Conservation (phyloP, 1,140 invertebrate species). For the Heliconius hewitsoni region DNA sequence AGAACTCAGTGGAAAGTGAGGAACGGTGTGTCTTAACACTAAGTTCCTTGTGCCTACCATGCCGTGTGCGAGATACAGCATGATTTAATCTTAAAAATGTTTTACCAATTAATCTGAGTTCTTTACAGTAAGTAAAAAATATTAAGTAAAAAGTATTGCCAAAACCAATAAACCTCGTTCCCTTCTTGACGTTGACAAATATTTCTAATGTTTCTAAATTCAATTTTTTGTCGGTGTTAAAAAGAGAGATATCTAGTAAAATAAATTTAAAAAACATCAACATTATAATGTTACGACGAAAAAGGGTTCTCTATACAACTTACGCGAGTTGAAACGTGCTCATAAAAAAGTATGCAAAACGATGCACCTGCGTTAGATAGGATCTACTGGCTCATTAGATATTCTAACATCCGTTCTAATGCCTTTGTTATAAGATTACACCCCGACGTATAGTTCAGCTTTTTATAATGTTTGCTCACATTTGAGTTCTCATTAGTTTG, state of each 20-base stretch:
- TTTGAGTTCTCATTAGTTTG: constrained; percentile 34
- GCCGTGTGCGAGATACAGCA: too few species aligned
- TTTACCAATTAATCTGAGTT: background rate
- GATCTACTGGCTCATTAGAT: constrained; percentile 49
- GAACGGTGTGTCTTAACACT: too few species aligned
- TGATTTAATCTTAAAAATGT: background rate
- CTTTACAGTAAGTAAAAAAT: background rate
- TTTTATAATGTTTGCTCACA: constrained; percentile 39
- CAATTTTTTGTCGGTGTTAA: too few species aligned
- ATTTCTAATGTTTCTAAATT: too few species aligned
- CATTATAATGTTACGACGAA: background rate
- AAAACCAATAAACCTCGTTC: background rate
- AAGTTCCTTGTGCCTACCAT: too few species aligned
- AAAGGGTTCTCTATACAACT: background rate
- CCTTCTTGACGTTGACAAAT: background rate
- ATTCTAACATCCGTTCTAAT: constrained; percentile 66
- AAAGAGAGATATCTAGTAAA: too few species aligned
- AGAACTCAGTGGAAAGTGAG: too few species aligned
- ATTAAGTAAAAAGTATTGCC: background rate
- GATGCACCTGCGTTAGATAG: constrained; percentile 58
- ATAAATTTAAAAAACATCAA: background rate
- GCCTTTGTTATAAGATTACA: constrained; percentile 51
- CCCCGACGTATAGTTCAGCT: constrained; percentile 32
- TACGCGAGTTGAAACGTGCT: background rate
- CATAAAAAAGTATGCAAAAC: constrained; percentile 49